Percentiles rank a stretch among this genome's conserved stretches.
phyloP scores from a whole-genome alignment of 2,888 invertebrate species.

The Brachynemurus nebulosus region DNA sequence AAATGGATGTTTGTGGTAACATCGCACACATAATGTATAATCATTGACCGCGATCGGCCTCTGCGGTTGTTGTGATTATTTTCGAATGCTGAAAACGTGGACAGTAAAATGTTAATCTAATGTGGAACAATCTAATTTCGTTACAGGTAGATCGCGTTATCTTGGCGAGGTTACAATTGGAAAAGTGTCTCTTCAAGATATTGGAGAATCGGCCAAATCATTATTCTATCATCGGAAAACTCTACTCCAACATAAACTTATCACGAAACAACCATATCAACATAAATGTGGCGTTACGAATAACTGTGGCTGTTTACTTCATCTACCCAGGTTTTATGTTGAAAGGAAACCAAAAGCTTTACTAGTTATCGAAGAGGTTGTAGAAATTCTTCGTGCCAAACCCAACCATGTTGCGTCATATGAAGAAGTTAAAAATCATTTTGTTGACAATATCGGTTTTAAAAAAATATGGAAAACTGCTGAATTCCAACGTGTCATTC shows the following conservation, averaged over 20 bases:
- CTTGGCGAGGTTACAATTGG: conserved; percentile 57
- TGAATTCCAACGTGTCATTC: conserved; percentile 38
- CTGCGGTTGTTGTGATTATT: no score
- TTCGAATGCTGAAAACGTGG: no score
- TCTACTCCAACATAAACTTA: conserved; percentile 40
- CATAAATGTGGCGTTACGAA: conserved; percentile 33
- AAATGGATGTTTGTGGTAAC: no score
- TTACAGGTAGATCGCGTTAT: conserved; percentile 46
- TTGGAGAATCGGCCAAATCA: conserved; percentile 44
- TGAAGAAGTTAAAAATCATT: conserved; percentile 32
- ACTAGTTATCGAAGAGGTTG: conserved; percentile 37
- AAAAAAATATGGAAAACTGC: conserved; percentile 38
- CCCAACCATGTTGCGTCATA: conserved; percentile 39
- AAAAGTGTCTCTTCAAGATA: conserved; percentile 37
- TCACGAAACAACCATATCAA: conserved; percentile 41
- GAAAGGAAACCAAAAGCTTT: conserved; percentile 39
- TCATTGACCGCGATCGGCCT: no score
- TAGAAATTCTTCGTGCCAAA: conserved; percentile 37
- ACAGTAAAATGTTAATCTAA: no score
- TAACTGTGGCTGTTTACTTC: conserved; percentile 37
- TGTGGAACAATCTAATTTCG: no score
- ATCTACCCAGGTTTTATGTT: conserved; percentile 46
- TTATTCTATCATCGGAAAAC: conserved; percentile 48
- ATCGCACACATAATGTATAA: no score
- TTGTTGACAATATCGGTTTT: conserved; percentile 31